A percentile compares a stretch with the other conserved stretches of the same genome.
Conservation (phyloP, 2,888 invertebrate genomes). For the Eupithecia dodoneata region DNA sequence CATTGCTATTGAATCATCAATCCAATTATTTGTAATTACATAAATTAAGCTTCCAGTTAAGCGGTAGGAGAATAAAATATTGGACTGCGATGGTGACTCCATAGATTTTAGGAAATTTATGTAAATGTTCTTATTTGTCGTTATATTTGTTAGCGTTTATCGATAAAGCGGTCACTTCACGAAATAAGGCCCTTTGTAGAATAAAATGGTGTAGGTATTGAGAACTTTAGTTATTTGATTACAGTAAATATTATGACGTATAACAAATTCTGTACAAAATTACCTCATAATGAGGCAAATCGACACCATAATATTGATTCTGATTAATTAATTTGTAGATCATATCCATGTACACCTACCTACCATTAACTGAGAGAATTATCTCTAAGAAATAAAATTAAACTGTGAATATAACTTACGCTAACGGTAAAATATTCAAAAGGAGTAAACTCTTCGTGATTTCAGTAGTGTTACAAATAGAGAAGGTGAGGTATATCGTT, state of each 20-base stretch:
- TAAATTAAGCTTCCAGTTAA: conserved; percentile 29
- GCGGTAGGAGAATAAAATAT: not conserved
- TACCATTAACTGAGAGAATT: not conserved
- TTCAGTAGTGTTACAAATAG: not conserved
- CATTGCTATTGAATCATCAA: conserved; percentile 34
- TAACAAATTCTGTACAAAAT: not conserved
- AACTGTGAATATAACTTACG: not conserved
- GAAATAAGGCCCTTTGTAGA: too few relatives aligned
- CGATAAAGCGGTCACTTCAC: too few relatives aligned
- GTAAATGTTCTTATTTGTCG: too few relatives aligned
- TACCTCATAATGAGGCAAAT: not conserved
- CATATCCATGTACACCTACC: not conserved
- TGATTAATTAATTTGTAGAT: not conserved
- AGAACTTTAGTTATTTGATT: not conserved
- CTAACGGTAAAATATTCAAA: not conserved
- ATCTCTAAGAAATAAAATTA: not conserved
- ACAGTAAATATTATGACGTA: not conserved
- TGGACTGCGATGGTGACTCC: not conserved
- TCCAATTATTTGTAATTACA: conserved; percentile 42
- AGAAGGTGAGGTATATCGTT: not conserved
- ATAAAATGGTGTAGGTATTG: not conserved
- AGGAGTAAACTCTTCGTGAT: not conserved
- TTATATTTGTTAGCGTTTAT: too few relatives aligned
- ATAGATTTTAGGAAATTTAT: too few relatives aligned
- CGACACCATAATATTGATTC: not conserved